Evolutionary conservation across 2,888 invertebrate species (phyloP), one percentile per base, ranked within the genome.

Genomic region (Plebejus anna): DNA sequence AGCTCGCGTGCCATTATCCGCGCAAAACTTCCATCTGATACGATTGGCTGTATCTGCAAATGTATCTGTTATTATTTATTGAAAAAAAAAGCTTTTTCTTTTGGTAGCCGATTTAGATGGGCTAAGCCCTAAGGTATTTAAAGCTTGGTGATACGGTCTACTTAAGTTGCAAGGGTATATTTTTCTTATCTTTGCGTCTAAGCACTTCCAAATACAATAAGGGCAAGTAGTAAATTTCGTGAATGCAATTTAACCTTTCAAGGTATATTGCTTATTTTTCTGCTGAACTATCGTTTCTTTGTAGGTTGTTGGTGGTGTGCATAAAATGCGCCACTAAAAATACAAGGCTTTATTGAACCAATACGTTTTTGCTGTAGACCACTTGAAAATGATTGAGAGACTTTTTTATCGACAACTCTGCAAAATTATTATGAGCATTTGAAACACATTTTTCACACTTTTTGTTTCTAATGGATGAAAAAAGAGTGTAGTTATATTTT

Each of bases 1-100:
- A 89, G 83, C 85, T 87, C 86, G 86, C 86, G 84, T 83, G 85
- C 85, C 82, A 83, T 83, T 84, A 87, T 88, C 86, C 84, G 70
- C 61, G 71, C 77, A 76, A 77, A 79, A 75, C 81, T 78, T 79
- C 76, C 73, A 76, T 78, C 78, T 77, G 77, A 79, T 80, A 76
- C 77, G 32, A 75, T 75, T 75, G n/a, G 11, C 66, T 32, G 4
- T 66, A 22, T 22, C 22, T 6, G 59, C 16, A 66, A 28, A 28
- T 28, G 9, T 61, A 28, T 55, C 55, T 55, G 16, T 55, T 55
- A 55, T 55, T 55, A 16, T 55, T 55, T 55, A 55, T 16, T 55
- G 55, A 55, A 55, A 55, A 55, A 55, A 13, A 55, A 55, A 47
- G 2, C 3, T 16, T 55, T 55, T 55, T 55, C 4, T 55, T 55